These are phyloP conservation scores for Onchidella celtica DNA, from an alignment of 2,888 invertebrate species.

Conservation along the genomic window DNA sequence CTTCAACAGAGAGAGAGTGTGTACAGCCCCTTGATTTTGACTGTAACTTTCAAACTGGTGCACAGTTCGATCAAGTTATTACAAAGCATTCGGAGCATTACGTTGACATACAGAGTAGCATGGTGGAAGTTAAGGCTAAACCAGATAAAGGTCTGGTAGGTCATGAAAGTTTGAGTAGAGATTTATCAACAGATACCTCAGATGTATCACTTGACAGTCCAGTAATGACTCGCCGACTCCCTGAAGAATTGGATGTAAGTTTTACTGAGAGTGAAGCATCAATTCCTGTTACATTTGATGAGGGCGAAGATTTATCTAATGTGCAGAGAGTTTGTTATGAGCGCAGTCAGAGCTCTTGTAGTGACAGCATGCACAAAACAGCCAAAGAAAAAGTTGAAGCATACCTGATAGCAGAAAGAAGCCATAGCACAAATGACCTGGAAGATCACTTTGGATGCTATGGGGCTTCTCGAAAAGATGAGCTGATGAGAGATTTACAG, in stretches of 20 bases:
- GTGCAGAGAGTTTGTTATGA: slow-evolving; percentile 38
- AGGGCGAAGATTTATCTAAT: slow-evolving; percentile 8
- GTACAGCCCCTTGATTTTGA: background rate
- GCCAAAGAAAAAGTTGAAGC: slow-evolving; percentile 40
- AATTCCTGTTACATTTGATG: slow-evolving; percentile 42
- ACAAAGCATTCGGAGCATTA: background rate
- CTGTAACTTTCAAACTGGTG: background rate
- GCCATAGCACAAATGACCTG: slow-evolving; percentile 47
- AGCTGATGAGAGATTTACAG: slow-evolving; percentile 40
- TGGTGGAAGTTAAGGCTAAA: background rate
- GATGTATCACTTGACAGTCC: background rate
- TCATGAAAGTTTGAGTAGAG: background rate
- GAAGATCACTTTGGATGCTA: slow-evolving; percentile 31
- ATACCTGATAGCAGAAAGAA: slow-evolving; percentile 41
- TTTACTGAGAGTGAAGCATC: slow-evolving; percentile 51
- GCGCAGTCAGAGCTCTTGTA: slow-evolving; percentile 45
- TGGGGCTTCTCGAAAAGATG: slow-evolving; percentile 36
- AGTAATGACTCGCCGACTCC: background rate
- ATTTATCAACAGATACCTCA: slow-evolving; percentile 2
- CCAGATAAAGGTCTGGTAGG: background rate
- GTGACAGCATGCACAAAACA: slow-evolving; percentile 40
- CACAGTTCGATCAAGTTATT: background rate
- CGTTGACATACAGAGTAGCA: background rate
- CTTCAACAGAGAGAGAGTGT: background rate
- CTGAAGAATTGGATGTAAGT: slow-evolving; percentile 43